Conservation (phyloP, 2,888 invertebrate species). For the Plemyria rubiginata region DNA sequence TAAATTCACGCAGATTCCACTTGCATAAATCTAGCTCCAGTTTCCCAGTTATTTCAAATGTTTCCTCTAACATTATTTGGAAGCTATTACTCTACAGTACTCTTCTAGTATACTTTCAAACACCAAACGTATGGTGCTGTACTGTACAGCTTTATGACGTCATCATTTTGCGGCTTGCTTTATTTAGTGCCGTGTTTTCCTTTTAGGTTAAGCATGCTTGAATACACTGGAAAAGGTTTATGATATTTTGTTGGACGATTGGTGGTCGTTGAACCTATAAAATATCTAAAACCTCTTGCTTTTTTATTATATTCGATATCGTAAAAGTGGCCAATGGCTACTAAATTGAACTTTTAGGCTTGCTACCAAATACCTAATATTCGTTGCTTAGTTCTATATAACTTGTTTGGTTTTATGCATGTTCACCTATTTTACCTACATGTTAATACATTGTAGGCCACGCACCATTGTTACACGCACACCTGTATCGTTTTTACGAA, state of each 20-base stretch:
- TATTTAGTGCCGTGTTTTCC: slow-evolving; percentile 31
- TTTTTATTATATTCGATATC: background rate
- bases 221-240: slow-evolving; percentile 26
- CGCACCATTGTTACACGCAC: background rate
- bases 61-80: slow-evolving; percentile 23
- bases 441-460: background rate
- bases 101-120: slow-evolving; percentile 1
- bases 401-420: too few species aligned
- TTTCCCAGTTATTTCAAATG: slow-evolving; percentile 18
- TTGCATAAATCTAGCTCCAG: slow-evolving; percentile 13
- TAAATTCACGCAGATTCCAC: slow-evolving; percentile 17
- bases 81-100: slow-evolving; percentile 24
- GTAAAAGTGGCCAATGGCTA: background rate
- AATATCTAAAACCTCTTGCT: background rate
- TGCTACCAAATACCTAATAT: too few species aligned
- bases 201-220: slow-evolving; percentile 29
- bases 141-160: slow-evolving; percentile 35
- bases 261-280: background rate
- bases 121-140: slow-evolving; percentile 20
- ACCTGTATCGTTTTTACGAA: background rate
- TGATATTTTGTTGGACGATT: slow-evolving; percentile 14
- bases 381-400: too few species aligned
- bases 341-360: too few species aligned
- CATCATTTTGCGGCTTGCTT: slow-evolving; percentile 32
- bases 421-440: too few species aligned